phyloP scores from a whole-genome alignment of 1,140 invertebrate genomes.

The Lucilia sericata region DNA sequence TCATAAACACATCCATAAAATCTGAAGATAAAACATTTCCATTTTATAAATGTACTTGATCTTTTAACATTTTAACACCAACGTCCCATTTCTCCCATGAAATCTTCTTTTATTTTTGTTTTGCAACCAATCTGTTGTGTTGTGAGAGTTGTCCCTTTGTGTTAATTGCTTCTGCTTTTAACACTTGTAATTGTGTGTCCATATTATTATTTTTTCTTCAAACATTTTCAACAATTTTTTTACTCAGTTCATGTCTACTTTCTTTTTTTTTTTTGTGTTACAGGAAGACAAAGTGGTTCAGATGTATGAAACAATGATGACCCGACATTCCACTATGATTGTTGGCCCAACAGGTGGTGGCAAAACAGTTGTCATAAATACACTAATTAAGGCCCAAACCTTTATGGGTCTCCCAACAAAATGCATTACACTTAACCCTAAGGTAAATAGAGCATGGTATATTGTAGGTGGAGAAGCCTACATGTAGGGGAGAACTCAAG shows the following conservation, averaged over 20 bases:
- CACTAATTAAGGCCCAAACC: constrained; percentile 83
- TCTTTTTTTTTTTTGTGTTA: constrained; percentile 11
- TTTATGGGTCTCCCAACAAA: constrained; percentile 81
- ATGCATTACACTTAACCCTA: constrained; percentile 83
- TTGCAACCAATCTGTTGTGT: neutral
- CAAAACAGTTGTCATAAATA: constrained; percentile 87
- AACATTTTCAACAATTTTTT: neutral
- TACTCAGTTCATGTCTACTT: neutral
- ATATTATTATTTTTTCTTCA: neutral
- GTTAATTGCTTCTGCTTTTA: constrained; percentile 36
- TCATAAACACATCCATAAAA: neutral
- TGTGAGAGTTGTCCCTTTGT: constrained; percentile 16
- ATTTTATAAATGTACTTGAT: constrained; percentile 18
- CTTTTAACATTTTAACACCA: neutral
- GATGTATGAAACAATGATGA: constrained; percentile 94
- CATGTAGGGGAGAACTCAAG: neutral
- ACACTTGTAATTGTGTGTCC: constrained; percentile 27
- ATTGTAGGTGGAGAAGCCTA: neutral
- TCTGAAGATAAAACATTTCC: neutral
- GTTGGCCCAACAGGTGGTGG: constrained; percentile 92
- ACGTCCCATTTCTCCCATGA: neutral
- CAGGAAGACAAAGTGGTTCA: constrained; percentile 90
- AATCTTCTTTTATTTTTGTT: neutral
- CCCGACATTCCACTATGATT: constrained; percentile 89
- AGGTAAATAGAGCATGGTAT: constrained; percentile 70